phyloP scores from a whole-genome alignment of 2,113 vertebrate genomes.

The rabbit (Oryctolagus cuniculus) region mOryCun1.1 NC_091435.1:101541001-101541500 shows the following conservation, averaged over 20 bases:
- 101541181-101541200: slow-evolving; percentile 38
- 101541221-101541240: background rate
- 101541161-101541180: background rate
- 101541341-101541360: slow-evolving; percentile 59
- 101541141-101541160: slow-evolving; percentile 64
- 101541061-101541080: background rate
- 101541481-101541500: slow-evolving; percentile 22
- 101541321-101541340: slow-evolving; percentile 64
- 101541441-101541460: background rate
- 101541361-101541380: slow-evolving; percentile 62
- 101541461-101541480: background rate
- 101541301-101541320: slow-evolving; percentile 41
- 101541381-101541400: slow-evolving; percentile 58
- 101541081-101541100: background rate
- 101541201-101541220: slow-evolving; percentile 34
- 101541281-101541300: slow-evolving; percentile 54
- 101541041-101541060: background rate
- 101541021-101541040: background rate
- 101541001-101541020: background rate
- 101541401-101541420: slow-evolving; percentile 57
- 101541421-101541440: slow-evolving; percentile 21
- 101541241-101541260: background rate
- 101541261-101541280: slow-evolving; percentile 50
- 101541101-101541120: background rate
- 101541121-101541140: slow-evolving; percentile 45